Base-by-base conservation (phyloP, 2,888 invertebrate genomes). In the Rapana venosa region DNA sequence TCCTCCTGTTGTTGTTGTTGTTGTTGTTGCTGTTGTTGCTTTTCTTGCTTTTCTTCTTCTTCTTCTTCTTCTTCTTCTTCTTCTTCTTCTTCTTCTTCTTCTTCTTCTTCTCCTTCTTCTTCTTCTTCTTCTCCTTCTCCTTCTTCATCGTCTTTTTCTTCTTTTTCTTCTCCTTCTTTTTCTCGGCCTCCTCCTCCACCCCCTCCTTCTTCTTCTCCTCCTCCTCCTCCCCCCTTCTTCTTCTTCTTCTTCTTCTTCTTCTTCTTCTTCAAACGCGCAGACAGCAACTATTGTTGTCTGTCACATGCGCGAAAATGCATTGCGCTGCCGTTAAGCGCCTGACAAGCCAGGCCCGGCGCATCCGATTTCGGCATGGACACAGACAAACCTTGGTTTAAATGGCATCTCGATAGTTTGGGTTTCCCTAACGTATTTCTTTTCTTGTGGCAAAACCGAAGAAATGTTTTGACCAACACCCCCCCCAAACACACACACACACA, bases 161-260 rank as follows among this genome's bases (percentile, higher is more conserved):
- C 86, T 86, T 22, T 36, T 5, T 47, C 86, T 86, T 22, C 58
- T 5, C 22, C 86, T 86, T 22, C 58, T 56, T 47, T 58, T 86
- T 22, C 58, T 56, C 17, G 58, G 47, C 35, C 58, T 56, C 22
- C 86, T 61, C 35, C 58, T 56, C 17, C 86, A 32, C n/a, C 85
- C 35, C n/a, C 85, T 85, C n/a, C 85, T 85, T 32, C 85, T 85
- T 32, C 86, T 86, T 20, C 58, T 56, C 20, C 86, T 86, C 22
- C 8, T 56, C 22, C 86, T 86, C 22, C 58, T 56, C 56, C 22
- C 58, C 36, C 20, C 86, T 86, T 20, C 86, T 56, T 20, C 86
- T 85, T 32, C 85, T 85, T 32, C 85, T 85, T 32, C 85, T 85
- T 32, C 85, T 85, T 32, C 85, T 85, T 32, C 85, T 85, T 15